Conservation (phyloP, 92 coral and sea anemone species). For the Pocillopora grandis region DNA sequence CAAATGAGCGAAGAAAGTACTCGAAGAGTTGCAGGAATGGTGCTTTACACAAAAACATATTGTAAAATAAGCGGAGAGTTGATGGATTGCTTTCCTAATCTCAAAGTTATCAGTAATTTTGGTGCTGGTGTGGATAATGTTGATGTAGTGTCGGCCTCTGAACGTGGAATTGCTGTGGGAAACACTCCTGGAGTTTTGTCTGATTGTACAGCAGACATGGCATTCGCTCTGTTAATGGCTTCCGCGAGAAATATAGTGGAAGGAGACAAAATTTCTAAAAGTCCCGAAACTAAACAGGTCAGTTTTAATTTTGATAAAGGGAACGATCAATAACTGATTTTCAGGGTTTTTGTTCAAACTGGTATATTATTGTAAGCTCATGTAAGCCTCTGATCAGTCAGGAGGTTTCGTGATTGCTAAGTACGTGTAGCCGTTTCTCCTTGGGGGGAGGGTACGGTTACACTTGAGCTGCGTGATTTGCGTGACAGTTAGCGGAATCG, state of each 20-base stretch:
- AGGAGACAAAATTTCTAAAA: constrained; percentile 50
- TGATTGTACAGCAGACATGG: constrained; percentile 74
- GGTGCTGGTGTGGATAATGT: constrained; percentile 69
- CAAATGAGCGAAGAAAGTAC: not conserved
- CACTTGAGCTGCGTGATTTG: no score
- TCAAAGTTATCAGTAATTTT: constrained; percentile 53
- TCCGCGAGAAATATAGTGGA: constrained; percentile 78
- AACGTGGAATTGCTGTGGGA: constrained; percentile 72
- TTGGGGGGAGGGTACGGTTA: no score
- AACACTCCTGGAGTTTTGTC: constrained; percentile 53
- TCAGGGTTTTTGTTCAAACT: no score
- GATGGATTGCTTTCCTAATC: constrained; percentile 66
- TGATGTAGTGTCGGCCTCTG: constrained; percentile 66
- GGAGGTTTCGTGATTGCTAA: no score
- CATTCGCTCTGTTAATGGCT: constrained; percentile 71
- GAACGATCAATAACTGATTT: no score
- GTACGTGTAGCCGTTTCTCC: no score
- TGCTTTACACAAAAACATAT: not conserved
- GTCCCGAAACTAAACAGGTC: constrained; percentile 47
- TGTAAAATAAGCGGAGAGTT: constrained; percentile 23
- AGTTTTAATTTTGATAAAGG: not conserved
- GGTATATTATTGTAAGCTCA: no score
- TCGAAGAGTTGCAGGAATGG: constrained; percentile 19
- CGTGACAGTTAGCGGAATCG: no score
- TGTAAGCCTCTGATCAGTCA: no score